Base-by-base conservation (phyloP, 2,113 vertebrate species). In the Chloebia gouldiae region DNA sequence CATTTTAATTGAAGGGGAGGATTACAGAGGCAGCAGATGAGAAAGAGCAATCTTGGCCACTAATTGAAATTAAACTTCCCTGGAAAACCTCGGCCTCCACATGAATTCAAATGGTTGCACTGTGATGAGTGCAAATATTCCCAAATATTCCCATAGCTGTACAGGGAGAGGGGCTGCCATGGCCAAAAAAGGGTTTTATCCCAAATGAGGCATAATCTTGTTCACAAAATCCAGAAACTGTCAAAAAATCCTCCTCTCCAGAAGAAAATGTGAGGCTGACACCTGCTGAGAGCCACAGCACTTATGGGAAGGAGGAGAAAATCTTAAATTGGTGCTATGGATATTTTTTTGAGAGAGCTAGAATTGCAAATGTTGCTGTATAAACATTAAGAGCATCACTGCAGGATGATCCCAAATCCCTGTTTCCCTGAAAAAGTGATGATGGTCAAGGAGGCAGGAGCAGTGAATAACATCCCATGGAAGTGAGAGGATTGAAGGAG, bases 51-150 rank as follows among this genome's bases (percentile, higher is more conserved):
- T 92, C 24, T 50, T 44, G 77, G 73, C 27, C 47, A 18, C 47
- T 89, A 84, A 91, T 94, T 89, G 83, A 75, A 95, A 92, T 91
- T 66, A 92, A 95, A 94, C 21, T 90, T 86, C 39, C 69, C 21
- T 13, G 42, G 50, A 83, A 88, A 94, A 70, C 13, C 27, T 78
- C 8, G 5, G 18, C 50, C 6, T 13, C 57, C 53, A 18, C 1
- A 1, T 50, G 42, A 91, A 91, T 89, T 82, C 51, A 83, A 91
- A 92, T 7, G 80, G 37, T 69, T 93, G 37, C 68, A 30, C n/a
- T 35, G 54, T 15, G 44, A 16, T 31, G 68, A 70, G 59, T 42
- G 86, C 31, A 91, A 92, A 86, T 63, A 70, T 39, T 81, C 72
- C 72, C 83, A 40, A 80, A 88, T 0, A 9, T 47, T 10, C 4